Conservation (phyloP, 2,113 vertebrate genomes). For the Anolis carolinensis region DNA sequence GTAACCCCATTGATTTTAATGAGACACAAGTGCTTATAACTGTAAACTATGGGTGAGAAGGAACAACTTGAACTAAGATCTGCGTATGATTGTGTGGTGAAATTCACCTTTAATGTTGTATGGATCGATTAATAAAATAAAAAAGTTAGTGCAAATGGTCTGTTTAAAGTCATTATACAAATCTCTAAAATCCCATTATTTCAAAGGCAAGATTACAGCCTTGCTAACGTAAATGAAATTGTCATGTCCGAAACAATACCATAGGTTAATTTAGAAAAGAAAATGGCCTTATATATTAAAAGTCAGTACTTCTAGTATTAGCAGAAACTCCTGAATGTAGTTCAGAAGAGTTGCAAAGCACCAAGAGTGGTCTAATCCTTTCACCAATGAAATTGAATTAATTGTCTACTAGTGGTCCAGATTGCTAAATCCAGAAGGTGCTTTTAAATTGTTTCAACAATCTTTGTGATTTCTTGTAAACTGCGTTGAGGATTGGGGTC, state of each 20-base stretch:
- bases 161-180: neutral
- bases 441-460: constrained; percentile 45
- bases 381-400: constrained; percentile 48
- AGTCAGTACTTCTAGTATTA: constrained; percentile 13
- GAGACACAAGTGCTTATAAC: neutral
- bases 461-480: constrained; percentile 49
- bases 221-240: neutral
- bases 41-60: neutral
- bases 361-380: constrained; percentile 49
- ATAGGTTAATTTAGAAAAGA: constrained; percentile 40
- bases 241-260: constrained; percentile 14
- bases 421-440: constrained; percentile 44
- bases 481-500: constrained; percentile 49
- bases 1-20: neutral
- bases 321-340: constrained; percentile 48
- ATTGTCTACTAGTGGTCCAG: constrained; percentile 43
- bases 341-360: constrained; percentile 30
- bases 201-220: neutral
- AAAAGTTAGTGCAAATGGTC: neutral
- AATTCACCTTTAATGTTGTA: neutral
- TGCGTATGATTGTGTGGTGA: neutral
- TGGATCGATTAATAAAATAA: neutral
- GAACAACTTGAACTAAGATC: neutral
- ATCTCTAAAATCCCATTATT: constrained; percentile 23
- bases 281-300: constrained; percentile 28